Percentiles rank a stretch among this genome's conserved stretches.
phyloP scores from a whole-genome alignment of 2,888 invertebrate species.

The Clunio marinus region DNA sequence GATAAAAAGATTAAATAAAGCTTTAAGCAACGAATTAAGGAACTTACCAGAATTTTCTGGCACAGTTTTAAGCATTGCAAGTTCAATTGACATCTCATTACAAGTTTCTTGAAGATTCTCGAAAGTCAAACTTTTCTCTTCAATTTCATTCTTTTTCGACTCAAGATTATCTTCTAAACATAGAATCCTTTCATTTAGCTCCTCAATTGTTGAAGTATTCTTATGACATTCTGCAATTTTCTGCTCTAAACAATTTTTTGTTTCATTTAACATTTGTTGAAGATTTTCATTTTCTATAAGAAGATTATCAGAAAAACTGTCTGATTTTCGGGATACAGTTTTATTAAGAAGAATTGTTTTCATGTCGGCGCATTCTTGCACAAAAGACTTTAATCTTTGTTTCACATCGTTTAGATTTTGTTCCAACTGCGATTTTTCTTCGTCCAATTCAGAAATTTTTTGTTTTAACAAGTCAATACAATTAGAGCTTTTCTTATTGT shows the following conservation, averaged over 20 bases:
- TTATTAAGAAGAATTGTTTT: too few relatives aligned
- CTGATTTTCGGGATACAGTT: too few relatives aligned
- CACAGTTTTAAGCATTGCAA: conserved; percentile 44
- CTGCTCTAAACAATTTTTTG: neutral
- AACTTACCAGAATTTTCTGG: conserved; percentile 46
- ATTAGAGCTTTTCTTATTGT: neutral
- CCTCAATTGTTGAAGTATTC: conserved; percentile 44
- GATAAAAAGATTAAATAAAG: too few relatives aligned
- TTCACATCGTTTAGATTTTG: too few relatives aligned
- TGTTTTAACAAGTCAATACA: conserved; percentile 39
- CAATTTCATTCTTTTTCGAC: conserved; percentile 48
- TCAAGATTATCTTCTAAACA: conserved; percentile 49
- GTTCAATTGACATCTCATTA: conserved; percentile 47
- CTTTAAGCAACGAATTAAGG: conserved; percentile 30
- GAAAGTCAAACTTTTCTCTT: conserved; percentile 47
- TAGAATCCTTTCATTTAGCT: conserved; percentile 47
- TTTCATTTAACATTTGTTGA: neutral
- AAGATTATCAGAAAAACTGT: neutral
- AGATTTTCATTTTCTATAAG: conserved; percentile 14
- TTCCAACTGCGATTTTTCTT: conserved; percentile 8
- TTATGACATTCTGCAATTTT: neutral
- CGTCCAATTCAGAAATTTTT: conserved; percentile 26
- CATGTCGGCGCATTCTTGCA: too few relatives aligned
- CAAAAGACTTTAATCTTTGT: too few relatives aligned
- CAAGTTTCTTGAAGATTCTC: conserved; percentile 49